phyloP scores from a whole-genome alignment of 2,797 vertebrate genomes.

The Etheostoma nigrum region DNA sequence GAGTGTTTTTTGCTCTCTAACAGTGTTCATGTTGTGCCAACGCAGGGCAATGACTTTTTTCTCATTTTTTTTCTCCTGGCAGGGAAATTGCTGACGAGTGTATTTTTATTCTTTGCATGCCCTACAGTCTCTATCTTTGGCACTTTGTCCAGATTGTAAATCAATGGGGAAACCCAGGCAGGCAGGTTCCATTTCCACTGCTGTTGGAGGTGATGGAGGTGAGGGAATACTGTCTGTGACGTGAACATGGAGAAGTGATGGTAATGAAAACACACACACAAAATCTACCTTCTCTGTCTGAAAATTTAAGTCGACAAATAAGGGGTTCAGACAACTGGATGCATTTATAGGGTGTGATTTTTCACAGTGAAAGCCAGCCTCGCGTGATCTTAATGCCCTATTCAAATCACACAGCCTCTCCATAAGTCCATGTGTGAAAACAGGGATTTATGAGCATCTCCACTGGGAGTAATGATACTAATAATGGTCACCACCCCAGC shows the following conservation, averaged over 20 bases:
- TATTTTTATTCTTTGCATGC: constrained; percentile 28
- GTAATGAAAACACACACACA: constrained; percentile 11
- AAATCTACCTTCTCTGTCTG: neutral
- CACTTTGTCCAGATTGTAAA: constrained; percentile 60
- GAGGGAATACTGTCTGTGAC: constrained; percentile 37
- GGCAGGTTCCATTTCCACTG: constrained; percentile 58
- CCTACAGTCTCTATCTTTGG: constrained; percentile 45
- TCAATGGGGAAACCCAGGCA: constrained; percentile 56
- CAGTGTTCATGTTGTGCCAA: constrained; percentile 20
- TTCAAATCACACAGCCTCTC: constrained; percentile 22
- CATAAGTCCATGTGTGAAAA: constrained; percentile 23
- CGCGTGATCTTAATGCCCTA: constrained; percentile 1
- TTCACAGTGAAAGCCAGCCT: constrained; percentile 23
- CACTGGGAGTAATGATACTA: constrained; percentile 23
- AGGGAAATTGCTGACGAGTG: constrained; percentile 52
- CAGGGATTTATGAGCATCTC: constrained; percentile 35
- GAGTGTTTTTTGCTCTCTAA: constrained; percentile 17
- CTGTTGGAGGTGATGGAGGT: constrained; percentile 47
- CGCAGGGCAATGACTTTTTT: constrained; percentile 17
- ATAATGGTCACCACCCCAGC: constrained; percentile 26
- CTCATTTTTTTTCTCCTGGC: constrained; percentile 30
- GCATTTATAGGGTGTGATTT: constrained; percentile 2
- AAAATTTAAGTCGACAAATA: neutral
- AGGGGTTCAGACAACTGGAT: neutral
- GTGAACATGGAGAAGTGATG: constrained; percentile 15